Conservation (phyloP, 2,888 invertebrate species). For the Miltochrista miniata region DNA sequence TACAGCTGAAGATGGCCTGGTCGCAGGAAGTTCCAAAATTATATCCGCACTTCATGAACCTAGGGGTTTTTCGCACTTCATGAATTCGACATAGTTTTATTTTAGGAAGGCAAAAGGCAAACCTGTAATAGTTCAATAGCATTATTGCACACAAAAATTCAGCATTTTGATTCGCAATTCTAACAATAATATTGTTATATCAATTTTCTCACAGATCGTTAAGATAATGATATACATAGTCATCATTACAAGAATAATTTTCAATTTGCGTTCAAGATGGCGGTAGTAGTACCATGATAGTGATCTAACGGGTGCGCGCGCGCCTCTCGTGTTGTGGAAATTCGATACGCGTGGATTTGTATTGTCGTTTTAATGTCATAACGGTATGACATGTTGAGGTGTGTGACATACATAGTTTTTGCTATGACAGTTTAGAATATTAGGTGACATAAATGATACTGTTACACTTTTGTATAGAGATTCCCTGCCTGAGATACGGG, state of each 20-base stretch:
- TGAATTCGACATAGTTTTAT: too few species aligned
- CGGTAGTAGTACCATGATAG: conserved; percentile 30
- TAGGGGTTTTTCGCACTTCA: too few species aligned
- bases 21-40: too few species aligned
- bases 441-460: background rate
- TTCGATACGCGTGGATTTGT: conserved; percentile 57
- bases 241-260: conserved; percentile 36
- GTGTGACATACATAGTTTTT: conserved; percentile 33
- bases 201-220: conserved; percentile 14
- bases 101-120: too few species aligned
- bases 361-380: conserved; percentile 56
- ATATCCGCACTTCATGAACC: too few species aligned
- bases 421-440: background rate
- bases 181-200: conserved; percentile 1
- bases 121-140: too few species aligned
- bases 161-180: conserved; percentile 8
- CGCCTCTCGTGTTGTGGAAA: conserved; percentile 46
- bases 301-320: conserved; percentile 45
- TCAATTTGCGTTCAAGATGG: conserved; percentile 26
- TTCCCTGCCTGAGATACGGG: too few species aligned
- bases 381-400: conserved; percentile 48
- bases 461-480: too few species aligned
- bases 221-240: conserved; percentile 22
- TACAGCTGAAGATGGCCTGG: too few species aligned
- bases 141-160: background rate